Evolutionary conservation across 2,113 vertebrate species (phyloP).

Genomic region (Plotosus lineatus): DNA sequence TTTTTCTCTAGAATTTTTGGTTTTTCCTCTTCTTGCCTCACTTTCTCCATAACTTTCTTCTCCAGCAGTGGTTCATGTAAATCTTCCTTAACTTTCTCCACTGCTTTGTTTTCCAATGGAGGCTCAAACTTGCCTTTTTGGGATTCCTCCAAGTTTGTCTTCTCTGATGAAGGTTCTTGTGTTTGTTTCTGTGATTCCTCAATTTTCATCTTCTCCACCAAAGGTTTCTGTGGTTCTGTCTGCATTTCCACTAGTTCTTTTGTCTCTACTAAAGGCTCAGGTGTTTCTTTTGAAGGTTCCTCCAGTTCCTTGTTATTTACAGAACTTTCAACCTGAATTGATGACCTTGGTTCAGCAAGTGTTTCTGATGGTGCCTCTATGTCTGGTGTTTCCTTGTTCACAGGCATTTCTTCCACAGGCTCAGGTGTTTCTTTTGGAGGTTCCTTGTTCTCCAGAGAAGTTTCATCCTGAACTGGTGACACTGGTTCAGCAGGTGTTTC

Average conservation of each 20-base stretch:
- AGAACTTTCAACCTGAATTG: slow-evolving; percentile 24
- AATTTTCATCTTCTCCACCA: not conserved
- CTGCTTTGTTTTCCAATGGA: not conserved
- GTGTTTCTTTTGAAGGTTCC: not conserved
- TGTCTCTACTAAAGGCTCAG: not conserved
- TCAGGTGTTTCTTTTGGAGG: not conserved
- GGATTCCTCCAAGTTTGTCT: no score
- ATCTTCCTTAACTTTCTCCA: slow-evolving; percentile 14
- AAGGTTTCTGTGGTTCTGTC: slow-evolving; percentile 25
- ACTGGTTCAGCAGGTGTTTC: slow-evolving; percentile 26
- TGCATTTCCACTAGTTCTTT: slow-evolving; percentile 32
- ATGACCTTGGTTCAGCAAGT: slow-evolving; percentile 10
- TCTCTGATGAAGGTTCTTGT: slow-evolving; percentile 21
- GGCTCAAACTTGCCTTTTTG: no score
- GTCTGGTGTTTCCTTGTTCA: slow-evolving; percentile 12
- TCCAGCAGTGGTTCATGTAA: not conserved
- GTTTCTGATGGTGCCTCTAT: slow-evolving; percentile 21
- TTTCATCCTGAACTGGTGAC: slow-evolving; percentile 29
- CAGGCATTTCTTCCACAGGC: not conserved
- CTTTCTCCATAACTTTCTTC: slow-evolving; percentile 8
- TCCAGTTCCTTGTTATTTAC: not conserved
- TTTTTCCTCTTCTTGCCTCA: slow-evolving; percentile 35
- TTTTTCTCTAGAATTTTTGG: not conserved
- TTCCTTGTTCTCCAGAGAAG: not conserved
- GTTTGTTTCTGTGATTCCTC: slow-evolving; percentile 30